Percentiles rank a stretch among this genome's conserved stretches.
These are phyloP conservation scores for Pangasianodon gigas DNA, from an alignment of 2,113 vertebrate genomes.

Conservation along the genomic window DNA sequence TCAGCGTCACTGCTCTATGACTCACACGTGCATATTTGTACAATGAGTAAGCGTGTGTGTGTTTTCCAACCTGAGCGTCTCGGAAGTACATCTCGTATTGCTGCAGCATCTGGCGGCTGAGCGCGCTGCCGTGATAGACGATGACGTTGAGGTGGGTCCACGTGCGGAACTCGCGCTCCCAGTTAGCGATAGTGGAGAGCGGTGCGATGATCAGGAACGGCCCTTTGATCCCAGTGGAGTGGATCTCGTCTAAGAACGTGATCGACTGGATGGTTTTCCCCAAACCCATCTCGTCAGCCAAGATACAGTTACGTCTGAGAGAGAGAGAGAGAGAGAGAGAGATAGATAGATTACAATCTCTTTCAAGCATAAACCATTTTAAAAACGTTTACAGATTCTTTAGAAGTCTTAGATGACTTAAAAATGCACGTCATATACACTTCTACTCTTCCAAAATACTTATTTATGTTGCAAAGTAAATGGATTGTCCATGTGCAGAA, in stretches of 20 bases:
- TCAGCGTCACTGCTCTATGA: not conserved
- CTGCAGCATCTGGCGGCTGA: conserved; percentile 98
- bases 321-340: not conserved
- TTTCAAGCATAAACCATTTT: not conserved
- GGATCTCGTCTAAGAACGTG: conserved; percentile 94
- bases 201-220: conserved; percentile 98
- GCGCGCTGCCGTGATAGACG: conserved; percentile 94
- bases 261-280: conserved; percentile 99
- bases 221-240: conserved; percentile 83
- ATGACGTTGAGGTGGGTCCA: conserved; percentile 96
- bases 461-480: not conserved
- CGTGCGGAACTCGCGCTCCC: conserved; percentile 95
- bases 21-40: not conserved
- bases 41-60: not conserved
- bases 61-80: conserved; percentile 85
- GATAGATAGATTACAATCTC: not conserved
- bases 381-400: not conserved
- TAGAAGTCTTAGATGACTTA: not conserved
- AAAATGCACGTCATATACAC: not conserved
- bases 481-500: not conserved
- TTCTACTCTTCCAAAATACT: not conserved
- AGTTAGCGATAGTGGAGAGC: conserved; percentile 96
- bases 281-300: conserved; percentile 98
- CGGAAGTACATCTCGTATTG: conserved; percentile 99
- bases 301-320: conserved; percentile 92